These are phyloP conservation scores for Myrmophylax atrothorax DNA, from an alignment of 2,113 vertebrate genomes.

Conservation along the genomic window DNA sequence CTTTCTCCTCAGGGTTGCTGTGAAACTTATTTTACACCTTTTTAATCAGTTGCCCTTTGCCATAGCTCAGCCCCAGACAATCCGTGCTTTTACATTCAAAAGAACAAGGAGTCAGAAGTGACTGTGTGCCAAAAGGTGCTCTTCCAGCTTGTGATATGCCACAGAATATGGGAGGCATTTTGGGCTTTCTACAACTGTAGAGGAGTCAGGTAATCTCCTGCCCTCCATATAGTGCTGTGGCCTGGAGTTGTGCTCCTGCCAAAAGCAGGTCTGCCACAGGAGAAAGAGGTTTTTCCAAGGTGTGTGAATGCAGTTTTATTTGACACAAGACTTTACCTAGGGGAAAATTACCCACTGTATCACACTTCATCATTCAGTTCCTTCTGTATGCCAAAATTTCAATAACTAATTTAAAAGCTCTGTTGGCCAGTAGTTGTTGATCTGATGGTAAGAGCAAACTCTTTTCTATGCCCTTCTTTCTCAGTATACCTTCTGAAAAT, in stretches of 20 bases:
- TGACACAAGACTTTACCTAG: not conserved
- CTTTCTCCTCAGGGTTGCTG: not conserved
- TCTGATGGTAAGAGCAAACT: not conserved
- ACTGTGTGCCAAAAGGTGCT: not conserved
- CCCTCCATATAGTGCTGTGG: not conserved
- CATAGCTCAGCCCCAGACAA: not conserved
- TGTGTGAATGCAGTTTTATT: not conserved
- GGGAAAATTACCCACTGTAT: not conserved
- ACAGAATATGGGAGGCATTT: not conserved
- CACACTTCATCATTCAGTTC: not conserved
- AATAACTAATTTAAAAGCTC: not conserved
- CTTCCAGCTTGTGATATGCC: not conserved
- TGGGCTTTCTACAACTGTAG: not conserved
- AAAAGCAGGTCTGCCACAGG: not conserved
- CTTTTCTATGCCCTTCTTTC: not conserved
- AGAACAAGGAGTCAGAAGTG: not conserved
- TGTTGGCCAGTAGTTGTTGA: not conserved
- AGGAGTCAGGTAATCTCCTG: not conserved
- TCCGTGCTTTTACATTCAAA: not conserved
- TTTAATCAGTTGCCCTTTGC: not conserved
- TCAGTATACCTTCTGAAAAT: not conserved
- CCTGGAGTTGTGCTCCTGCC: not conserved
- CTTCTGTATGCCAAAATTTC: not conserved
- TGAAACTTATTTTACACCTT: not conserved
- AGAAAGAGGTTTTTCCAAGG: not conserved